A percentile compares a stretch with the other conserved stretches of the same genome.
Conservation (phyloP, 2,797 vertebrate genomes). For the Halcyon leucocephala region DNA sequence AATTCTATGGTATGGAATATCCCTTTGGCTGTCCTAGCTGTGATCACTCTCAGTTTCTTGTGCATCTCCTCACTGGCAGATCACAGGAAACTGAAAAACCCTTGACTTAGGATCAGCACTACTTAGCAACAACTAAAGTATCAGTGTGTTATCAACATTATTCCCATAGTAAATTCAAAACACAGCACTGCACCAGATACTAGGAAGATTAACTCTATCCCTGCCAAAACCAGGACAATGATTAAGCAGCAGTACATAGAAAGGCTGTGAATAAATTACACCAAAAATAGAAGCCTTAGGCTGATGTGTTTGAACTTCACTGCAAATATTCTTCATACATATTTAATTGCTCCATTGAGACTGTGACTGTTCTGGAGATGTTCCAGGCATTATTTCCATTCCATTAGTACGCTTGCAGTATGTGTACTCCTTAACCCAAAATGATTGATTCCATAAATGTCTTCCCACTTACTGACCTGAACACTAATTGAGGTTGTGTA, state of each 20-base stretch:
- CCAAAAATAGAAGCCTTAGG: conserved; percentile 71
- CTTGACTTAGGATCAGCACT: not conserved
- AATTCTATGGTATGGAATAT: not conserved
- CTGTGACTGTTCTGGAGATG: conserved; percentile 73
- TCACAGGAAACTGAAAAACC: not conserved
- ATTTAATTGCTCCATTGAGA: conserved; percentile 82
- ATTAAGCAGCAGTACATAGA: conserved; percentile 57
- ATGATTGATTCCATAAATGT: conserved; percentile 82
- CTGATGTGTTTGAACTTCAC: conserved; percentile 80
- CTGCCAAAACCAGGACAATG: not conserved
- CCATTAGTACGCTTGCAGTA: conserved; percentile 78
- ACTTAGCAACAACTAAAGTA: not conserved
- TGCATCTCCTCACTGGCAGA: not conserved
- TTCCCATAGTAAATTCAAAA: not conserved
- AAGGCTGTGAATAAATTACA: conserved; percentile 80
- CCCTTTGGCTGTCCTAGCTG: not conserved
- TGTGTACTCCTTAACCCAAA: conserved; percentile 77
- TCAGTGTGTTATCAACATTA: not conserved
- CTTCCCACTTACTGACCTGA: conserved; percentile 78
- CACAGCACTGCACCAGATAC: not conserved
- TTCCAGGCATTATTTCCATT: conserved; percentile 82
- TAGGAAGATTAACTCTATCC: not conserved
- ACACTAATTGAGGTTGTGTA: conserved; percentile 78
- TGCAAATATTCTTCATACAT: conserved; percentile 82
- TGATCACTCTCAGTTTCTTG: not conserved